Evolutionary conservation across 30 jellyfish, hydroid and myxozoan genomes (phyloP).

Genomic region (Aurelia coerulea): DNA sequence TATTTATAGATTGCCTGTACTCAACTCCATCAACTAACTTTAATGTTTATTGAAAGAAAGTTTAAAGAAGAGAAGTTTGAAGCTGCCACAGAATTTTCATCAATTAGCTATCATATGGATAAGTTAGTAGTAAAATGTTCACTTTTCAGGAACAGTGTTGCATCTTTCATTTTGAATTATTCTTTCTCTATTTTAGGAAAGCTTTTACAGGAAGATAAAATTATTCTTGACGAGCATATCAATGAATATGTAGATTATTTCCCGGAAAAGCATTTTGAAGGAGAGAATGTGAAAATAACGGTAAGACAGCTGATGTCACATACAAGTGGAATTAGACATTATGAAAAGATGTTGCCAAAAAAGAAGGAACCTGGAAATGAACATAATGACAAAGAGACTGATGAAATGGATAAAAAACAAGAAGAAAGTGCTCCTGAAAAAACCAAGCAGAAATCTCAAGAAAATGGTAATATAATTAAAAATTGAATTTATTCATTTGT

Average conservation of each 20-base stretch:
- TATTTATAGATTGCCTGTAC: no score
- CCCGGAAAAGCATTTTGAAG: slow-evolving; percentile 63
- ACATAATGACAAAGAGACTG: slow-evolving; percentile 3
- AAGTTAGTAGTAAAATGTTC: no score
- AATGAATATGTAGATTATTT: slow-evolving; percentile 65
- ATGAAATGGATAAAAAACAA: neutral
- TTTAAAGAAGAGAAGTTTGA: no score
- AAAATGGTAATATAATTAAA: no score
- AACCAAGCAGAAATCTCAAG: neutral
- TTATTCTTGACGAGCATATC: slow-evolving; percentile 63
- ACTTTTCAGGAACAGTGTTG: no score
- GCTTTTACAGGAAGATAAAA: slow-evolving; percentile 54
- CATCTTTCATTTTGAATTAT: neutral
- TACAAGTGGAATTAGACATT: slow-evolving; percentile 77
- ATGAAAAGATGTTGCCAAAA: slow-evolving; percentile 27
- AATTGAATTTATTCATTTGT: no score
- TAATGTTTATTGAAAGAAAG: no score
- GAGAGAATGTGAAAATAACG: slow-evolving; percentile 52
- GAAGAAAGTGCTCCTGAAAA: neutral
- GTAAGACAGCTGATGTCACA: slow-evolving; percentile 70
- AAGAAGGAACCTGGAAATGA: slow-evolving; percentile 5
- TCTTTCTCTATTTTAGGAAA: slow-evolving; percentile 46
- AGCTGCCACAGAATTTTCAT: no score
- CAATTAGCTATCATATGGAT: no score
- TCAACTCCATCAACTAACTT: no score